Evolutionary conservation across 92 coral and sea anemone species (phyloP).

Genomic region (Bergia sp.): DNA sequence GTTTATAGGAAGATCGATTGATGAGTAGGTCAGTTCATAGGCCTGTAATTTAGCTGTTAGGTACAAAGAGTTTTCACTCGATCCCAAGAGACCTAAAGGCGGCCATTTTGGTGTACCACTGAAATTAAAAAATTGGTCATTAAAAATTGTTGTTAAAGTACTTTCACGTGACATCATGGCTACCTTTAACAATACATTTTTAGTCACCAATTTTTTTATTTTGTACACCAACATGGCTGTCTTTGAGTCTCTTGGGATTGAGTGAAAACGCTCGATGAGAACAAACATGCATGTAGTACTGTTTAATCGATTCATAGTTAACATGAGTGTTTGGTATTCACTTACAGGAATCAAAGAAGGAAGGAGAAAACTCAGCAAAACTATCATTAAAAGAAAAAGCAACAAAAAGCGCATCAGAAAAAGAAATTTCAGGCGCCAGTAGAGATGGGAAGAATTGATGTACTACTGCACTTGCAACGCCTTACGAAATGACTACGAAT

Average conservation of each 20-base stretch:
- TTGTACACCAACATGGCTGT: too few species aligned
- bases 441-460: background rate
- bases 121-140: too few species aligned
- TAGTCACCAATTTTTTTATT: too few species aligned
- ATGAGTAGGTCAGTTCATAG: background rate
- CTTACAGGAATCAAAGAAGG: background rate
- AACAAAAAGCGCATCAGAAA: slow-evolving; percentile 10
- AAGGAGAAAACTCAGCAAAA: background rate
- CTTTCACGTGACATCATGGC: too few species aligned
- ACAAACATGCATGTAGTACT: background rate
- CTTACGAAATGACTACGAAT: background rate
- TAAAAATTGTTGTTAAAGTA: too few species aligned
- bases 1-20: background rate
- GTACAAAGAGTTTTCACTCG: too few species aligned
- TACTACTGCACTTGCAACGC: background rate
- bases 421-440: slow-evolving; percentile 11
- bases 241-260: too few species aligned
- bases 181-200: too few species aligned
- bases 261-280: too few species aligned
- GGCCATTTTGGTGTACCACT: too few species aligned
- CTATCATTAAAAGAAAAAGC: background rate
- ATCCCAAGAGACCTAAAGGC: too few species aligned
- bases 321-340: background rate
- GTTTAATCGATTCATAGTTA: background rate
- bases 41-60: background rate